phyloP scores from a whole-genome alignment of 2,888 invertebrate species.

The Euzophera pinguis region DNA sequence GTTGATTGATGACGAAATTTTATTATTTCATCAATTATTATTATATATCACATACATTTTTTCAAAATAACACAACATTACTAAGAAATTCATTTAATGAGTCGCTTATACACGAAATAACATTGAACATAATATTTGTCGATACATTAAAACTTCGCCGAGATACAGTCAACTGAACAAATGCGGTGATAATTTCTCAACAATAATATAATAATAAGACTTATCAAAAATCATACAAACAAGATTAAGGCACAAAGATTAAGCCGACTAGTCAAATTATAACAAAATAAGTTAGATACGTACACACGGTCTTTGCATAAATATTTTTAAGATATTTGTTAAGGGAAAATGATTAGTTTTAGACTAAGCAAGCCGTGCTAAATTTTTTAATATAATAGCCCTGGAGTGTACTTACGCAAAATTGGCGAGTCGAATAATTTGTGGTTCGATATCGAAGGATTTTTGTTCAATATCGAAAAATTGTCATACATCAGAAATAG shows the following conservation, averaged over 20 bases:
- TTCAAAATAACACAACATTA: conserved; percentile 11
- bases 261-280: conserved; percentile 6
- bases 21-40: no score
- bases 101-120: conserved; percentile 39
- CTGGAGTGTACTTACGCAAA: no score
- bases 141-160: conserved; percentile 18
- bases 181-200: conserved; percentile 24
- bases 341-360: no score
- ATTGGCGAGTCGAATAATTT: no score
- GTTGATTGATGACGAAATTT: no score
- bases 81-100: conserved; percentile 41
- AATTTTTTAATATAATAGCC: no score
- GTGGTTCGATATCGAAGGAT: no score
- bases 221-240: conserved; percentile 4
- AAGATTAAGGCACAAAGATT: conserved; percentile 6
- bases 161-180: conserved; percentile 12
- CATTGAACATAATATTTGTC: conserved; percentile 28
- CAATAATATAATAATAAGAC: conserved; percentile 13
- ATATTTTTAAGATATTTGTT: background rate
- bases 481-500: no score
- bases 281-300: background rate
- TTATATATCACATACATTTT: no score
- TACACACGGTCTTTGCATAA: background rate
- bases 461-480: no score
- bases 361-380: no score